Evolutionary conservation across 1,140 invertebrate species (phyloP), one percentile per base, ranked within the genome.

Genomic region (Belonocnema kinseyi): DNA sequence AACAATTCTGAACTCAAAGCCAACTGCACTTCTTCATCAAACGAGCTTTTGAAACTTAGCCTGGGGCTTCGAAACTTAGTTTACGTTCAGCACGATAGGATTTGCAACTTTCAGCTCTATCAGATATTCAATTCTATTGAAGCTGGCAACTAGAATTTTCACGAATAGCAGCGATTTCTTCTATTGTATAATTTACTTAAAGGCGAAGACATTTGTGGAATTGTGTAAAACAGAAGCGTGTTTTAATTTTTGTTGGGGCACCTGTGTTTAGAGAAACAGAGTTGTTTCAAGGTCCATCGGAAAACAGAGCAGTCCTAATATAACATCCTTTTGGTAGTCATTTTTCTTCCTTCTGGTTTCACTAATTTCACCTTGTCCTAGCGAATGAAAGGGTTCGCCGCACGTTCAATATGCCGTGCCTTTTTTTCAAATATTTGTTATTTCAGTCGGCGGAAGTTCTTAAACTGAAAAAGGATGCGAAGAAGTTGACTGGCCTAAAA

Each of bases 341-440:
- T 83, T 82, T 78, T 76, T 75, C 72, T 73, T 75, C 79, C 75
- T 76, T 77, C 77, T 85, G 83, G 78, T 78, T 75, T 82, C 83
- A 88, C 89, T 91, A 91, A 91, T 91, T 91, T 90, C 84, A 73
- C 77, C 89, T 85, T 89, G 88, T 90, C 86, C 87, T 85, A 88
- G 90, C 90, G 90, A 91, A 91, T 91, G 88, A 90, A 90, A 90
- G 88, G 89, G 86, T 90, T 90, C 84, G 82, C 80, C 83, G 88
- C 85, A 83, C 87, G 82, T 86, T 75, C 86, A 85, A 74, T 81
- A 75, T 79, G 56, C 83, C 84, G 80, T 89, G 80, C 76, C 79
- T 77, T 81, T 76, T 85, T 80, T 80, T 83, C 85, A 90, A 91
- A 91, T 90, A 91, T 91, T 91, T 91, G 88, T 89, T 87, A 86